Evolutionary conservation across 2,888 invertebrate species (phyloP).

Genomic region (Crocallis elinguaria): DNA sequence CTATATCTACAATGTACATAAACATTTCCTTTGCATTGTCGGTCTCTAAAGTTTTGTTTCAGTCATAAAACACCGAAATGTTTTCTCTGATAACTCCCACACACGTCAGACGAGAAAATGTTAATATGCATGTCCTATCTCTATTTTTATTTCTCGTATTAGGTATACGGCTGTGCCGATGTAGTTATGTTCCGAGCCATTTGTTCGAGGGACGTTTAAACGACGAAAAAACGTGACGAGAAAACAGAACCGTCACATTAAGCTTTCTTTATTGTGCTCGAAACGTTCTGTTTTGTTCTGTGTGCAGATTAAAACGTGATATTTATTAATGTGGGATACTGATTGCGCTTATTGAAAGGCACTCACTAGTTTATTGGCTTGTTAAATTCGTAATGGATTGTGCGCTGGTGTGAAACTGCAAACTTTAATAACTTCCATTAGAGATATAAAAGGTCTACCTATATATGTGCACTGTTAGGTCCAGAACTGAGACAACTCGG

Average conservation of each 20-base stretch:
- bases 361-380: slow-evolving; percentile 2
- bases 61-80: slow-evolving; percentile 4
- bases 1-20: neutral
- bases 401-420: neutral
- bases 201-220: slow-evolving; percentile 75
- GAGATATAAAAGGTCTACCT: too few species aligned
- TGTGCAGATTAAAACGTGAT: slow-evolving; percentile 72
- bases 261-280: slow-evolving; percentile 69
- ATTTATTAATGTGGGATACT: slow-evolving; percentile 54
- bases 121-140: slow-evolving; percentile 37
- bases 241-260: slow-evolving; percentile 73
- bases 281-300: slow-evolving; percentile 63
- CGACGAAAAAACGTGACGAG: slow-evolving; percentile 78
- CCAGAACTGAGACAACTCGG: too few species aligned
- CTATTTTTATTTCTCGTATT: slow-evolving; percentile 54
- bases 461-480: too few species aligned
- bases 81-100: slow-evolving; percentile 5
- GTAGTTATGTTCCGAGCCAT: slow-evolving; percentile 72
- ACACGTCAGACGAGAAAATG: slow-evolving; percentile 3
- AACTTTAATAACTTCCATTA: too few species aligned
- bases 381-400: neutral
- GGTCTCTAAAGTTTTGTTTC: neutral
- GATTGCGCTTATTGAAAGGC: slow-evolving; percentile 35
- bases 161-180: slow-evolving; percentile 56
- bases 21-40: neutral